Evolutionary conservation across 2,797 vertebrate genomes (phyloP), one percentile per base, ranked within the genome.

Genomic region (Morelia viridis): DNA sequence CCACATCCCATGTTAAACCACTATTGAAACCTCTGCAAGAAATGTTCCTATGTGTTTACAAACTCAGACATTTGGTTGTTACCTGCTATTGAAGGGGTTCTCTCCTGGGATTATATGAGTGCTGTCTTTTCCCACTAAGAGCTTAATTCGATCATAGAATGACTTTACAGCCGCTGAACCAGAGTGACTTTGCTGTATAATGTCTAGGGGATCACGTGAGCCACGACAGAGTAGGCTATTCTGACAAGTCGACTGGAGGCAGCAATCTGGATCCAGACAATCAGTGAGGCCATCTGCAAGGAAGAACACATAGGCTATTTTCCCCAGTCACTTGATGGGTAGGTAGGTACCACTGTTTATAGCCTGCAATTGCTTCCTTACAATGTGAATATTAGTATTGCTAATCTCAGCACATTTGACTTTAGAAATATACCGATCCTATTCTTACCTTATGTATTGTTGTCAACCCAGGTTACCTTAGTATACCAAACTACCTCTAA

Each of bases 251-350:
- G 98, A 98, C 96, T 99, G 99, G 92, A 99, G 98, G 96, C 99
- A 99, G 97, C 99, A 99, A 97, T 99, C 99, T 1, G 99, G 99
- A 97, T 99, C 99, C 97, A 99, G 98, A 97, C 99, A 99, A 97
- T 99, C 99, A 53, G 99, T 98, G 92, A 99, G 98, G 94, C 99
- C 99, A 96, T 99, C 99, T 99, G 98, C 95, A 97, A 96, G 90
- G 92, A 93, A 92, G 58, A 94, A 94, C 17, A 56, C n/a, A 90
- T n/a, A 84, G 87, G 58, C 31, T 53, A 15, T 87, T 89, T 71
- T 80, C 17, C 17, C 71, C 71, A 76, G 71, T 76, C 71, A 46
- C 4, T 80, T 46, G 19, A 80, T 46, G 24, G 50, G 50, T 53
- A 53, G 50, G 50, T 53, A 53, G 50, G 19, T 46, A 46, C 22